Evolutionary conservation across 2,113 vertebrate species (phyloP).

Genomic region (Odocoileus virginianus): DNA sequence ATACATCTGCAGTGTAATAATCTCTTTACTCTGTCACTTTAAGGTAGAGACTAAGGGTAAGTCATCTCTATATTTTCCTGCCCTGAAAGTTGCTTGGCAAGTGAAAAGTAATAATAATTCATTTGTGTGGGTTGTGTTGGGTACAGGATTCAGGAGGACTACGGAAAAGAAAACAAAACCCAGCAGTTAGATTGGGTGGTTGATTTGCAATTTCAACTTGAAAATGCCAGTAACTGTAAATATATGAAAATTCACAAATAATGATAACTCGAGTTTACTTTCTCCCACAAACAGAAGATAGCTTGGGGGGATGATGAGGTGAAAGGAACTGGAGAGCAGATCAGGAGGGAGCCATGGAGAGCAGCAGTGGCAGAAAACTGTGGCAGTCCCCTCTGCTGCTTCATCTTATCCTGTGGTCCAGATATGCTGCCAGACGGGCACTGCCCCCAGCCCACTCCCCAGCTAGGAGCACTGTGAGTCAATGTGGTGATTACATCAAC

Average conservation of each 20-base stretch:
- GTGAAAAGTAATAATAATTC: not conserved
- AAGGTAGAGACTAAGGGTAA: not conserved
- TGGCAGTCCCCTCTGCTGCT: not conserved
- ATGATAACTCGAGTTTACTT: not conserved
- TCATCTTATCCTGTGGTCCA: not conserved
- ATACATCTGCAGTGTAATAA: not conserved
- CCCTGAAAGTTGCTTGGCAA: not conserved
- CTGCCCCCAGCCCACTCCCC: no score
- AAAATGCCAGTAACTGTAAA: not conserved
- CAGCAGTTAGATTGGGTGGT: not conserved
- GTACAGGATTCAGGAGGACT: no score
- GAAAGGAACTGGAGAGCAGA: not conserved
- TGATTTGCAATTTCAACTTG: not conserved
- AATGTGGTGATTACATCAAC: not conserved
- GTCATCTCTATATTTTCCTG: not conserved
- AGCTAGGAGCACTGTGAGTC: not conserved
- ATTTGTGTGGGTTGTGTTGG: not conserved
- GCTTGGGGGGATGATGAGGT: not conserved
- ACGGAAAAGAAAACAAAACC: not conserved
- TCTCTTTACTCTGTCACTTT: not conserved
- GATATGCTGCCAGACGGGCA: not conserved
- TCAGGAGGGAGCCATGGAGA: not conserved
- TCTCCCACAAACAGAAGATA: not conserved
- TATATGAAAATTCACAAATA: not conserved
- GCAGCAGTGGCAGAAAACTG: not conserved